phyloP scores from a whole-genome alignment of 2,888 invertebrate species.

The Lampropteryx suffumata region DNA sequence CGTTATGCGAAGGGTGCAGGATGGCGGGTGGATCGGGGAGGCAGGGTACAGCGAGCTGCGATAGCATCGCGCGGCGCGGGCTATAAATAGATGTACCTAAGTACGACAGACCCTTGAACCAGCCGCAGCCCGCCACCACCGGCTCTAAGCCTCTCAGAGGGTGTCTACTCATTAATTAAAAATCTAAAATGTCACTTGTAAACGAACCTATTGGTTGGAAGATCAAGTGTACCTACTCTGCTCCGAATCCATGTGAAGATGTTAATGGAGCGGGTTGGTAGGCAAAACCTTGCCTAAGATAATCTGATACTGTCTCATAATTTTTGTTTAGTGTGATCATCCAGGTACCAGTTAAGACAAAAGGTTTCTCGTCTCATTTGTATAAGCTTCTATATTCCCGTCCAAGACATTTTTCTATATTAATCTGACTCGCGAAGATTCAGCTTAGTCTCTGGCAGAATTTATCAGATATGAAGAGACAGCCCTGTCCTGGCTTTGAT shows the following conservation, averaged over 20 bases:
- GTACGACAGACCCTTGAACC: conserved; percentile 76
- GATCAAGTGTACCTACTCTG: too few species aligned
- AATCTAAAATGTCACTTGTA: conserved; percentile 2
- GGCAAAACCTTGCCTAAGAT: too few species aligned
- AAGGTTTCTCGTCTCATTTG: too few species aligned
- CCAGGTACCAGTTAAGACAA: too few species aligned
- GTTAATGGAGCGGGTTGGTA: too few species aligned
- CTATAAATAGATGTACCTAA: conserved; percentile 74
- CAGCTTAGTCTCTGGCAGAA: neutral
- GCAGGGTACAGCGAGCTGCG: conserved; percentile 59
- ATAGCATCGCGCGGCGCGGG: conserved; percentile 69
- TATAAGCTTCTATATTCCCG: too few species aligned
- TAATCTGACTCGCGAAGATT: neutral
- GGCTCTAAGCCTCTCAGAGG: conserved; percentile 62
- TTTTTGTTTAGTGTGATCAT: too few species aligned
- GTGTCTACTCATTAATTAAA: conserved; percentile 39
- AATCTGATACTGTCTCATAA: too few species aligned
- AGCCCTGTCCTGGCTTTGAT: conserved; percentile 53
- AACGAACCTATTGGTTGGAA: too few species aligned
- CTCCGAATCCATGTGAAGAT: too few species aligned
- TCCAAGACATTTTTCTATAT: too few species aligned
- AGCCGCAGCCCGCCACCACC: conserved; percentile 54
- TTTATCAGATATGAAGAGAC: conserved; percentile 5
- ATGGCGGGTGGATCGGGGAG: conserved; percentile 72
- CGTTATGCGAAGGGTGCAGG: conserved; percentile 74